phyloP scores from a whole-genome alignment of 1,140 invertebrate genomes.

The Camponotus floridanus region DNA sequence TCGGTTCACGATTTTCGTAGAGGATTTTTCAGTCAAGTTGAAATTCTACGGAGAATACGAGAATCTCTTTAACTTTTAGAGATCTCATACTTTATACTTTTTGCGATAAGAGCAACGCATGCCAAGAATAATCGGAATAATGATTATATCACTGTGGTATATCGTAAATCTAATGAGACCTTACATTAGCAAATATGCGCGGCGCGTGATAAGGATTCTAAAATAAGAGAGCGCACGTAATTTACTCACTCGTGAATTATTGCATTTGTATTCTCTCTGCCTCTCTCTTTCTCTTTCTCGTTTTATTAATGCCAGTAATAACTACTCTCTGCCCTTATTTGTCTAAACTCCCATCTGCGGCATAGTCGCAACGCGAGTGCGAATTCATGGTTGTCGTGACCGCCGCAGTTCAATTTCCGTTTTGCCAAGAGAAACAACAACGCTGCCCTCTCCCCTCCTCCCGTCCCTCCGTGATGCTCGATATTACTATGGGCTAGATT shows the following conservation, averaged over 20 bases:
- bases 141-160: neutral
- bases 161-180: slow-evolving; percentile 38
- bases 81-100: neutral
- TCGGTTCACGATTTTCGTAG: slow-evolving; percentile 24
- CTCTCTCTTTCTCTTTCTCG: neutral
- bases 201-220: slow-evolving; percentile 20
- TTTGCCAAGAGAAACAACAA: slow-evolving; percentile 57
- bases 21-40: slow-evolving; percentile 24
- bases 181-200: slow-evolving; percentile 26
- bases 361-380: slow-evolving; percentile 11
- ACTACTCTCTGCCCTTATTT: slow-evolving; percentile 42
- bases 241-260: slow-evolving; percentile 27
- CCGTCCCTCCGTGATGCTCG: slow-evolving; percentile 38
- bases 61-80: neutral
- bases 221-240: slow-evolving; percentile 18
- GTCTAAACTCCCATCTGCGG: slow-evolving; percentile 25
- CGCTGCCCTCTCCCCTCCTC: neutral
- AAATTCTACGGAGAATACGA: neutral
- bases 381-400: slow-evolving; percentile 51
- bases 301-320: slow-evolving; percentile 55
- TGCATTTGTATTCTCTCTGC: slow-evolving; percentile 9
- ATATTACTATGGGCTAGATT: slow-evolving; percentile 61
- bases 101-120: neutral
- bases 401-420: slow-evolving; percentile 64
- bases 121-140: slow-evolving; percentile 14